Conservation (phyloP, 2,797 vertebrate species). For the Alauda arvensis region DNA sequence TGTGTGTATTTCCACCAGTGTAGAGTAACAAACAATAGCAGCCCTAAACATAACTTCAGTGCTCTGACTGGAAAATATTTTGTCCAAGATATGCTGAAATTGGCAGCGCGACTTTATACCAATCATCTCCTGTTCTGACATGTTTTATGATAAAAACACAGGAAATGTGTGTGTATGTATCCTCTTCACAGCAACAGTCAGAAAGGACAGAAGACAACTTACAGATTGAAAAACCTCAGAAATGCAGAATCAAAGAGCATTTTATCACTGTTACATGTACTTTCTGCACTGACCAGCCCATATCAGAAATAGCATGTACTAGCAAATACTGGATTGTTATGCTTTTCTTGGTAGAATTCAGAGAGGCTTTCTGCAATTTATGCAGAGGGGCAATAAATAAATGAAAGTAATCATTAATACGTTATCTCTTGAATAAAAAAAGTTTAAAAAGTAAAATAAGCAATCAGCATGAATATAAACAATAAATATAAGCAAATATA, state of each 20-base stretch:
- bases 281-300: neutral
- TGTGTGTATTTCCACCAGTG: neutral
- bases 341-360: neutral
- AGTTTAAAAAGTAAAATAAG: neutral
- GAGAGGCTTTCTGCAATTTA: neutral
- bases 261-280: neutral
- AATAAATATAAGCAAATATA: neutral
- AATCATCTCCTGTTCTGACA: neutral
- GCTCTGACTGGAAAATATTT: neutral
- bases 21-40: neutral
- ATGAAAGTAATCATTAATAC: neutral
- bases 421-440: neutral
- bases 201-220: conserved; percentile 9
- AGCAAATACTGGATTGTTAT: neutral
- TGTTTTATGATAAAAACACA: neutral
- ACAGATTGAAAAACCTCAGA: conserved; percentile 5
- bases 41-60: neutral
- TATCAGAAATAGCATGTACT: neutral
- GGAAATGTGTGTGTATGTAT: neutral
- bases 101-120: neutral
- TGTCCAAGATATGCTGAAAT: neutral
- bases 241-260: neutral
- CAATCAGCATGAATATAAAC: neutral
- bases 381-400: neutral
- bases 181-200: neutral